A percentile compares a stretch with the other conserved stretches of the same genome.
These are phyloP conservation scores for Brotula barbata DNA, from an alignment of 2,797 vertebrate species.

Conservation along the genomic window DNA sequence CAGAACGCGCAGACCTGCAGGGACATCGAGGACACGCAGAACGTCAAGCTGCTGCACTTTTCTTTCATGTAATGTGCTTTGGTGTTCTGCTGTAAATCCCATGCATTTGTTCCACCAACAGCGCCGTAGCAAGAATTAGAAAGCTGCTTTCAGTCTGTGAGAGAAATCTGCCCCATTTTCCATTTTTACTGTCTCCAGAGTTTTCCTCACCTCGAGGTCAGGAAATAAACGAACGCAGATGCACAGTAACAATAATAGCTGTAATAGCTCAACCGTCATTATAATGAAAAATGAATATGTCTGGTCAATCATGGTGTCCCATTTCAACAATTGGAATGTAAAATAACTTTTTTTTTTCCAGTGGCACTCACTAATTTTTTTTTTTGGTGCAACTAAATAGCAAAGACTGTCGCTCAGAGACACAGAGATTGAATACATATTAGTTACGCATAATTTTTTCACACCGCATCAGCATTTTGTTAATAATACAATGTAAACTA, in stretches of 20 bases:
- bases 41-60: constrained; percentile 18
- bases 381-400: no score
- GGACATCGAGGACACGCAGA: constrained; percentile 18
- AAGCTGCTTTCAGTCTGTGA: not conserved
- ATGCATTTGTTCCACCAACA: not conserved
- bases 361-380: no score
- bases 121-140: not conserved
- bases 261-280: no score
- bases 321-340: no score
- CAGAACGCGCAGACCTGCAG: constrained; percentile 87
- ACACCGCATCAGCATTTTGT: no score
- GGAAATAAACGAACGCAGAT: constrained; percentile 29
- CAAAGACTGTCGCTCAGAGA: no score
- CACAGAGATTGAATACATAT: no score
- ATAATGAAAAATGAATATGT: not conserved
- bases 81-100: not conserved
- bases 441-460: no score
- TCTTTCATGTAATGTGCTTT: not conserved
- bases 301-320: no score
- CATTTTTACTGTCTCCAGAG: constrained; percentile 8
- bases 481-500: no score
- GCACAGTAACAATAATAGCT: constrained; percentile 22
- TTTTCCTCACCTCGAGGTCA: constrained; percentile 35
- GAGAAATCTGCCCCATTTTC: constrained; percentile 27
- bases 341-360: no score